Base-by-base conservation (phyloP, 2,888 invertebrate species). In the Furcula furcula region DNA sequence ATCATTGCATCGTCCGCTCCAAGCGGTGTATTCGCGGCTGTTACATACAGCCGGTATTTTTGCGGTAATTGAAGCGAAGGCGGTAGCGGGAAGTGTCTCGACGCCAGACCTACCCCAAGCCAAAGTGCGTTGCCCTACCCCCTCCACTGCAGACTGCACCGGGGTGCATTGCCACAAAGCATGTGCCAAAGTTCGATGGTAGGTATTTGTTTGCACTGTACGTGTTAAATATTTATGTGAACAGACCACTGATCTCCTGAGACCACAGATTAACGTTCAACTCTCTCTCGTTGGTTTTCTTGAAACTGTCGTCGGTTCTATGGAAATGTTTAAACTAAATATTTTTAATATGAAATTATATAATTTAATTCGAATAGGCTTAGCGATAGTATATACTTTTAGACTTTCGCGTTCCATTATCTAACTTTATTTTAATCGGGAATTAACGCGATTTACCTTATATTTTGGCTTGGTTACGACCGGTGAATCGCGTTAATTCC, bases 61-160 rank as follows among this genome's bases (percentile, higher is more conserved):
- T 28, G 13, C 19, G 31, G 45, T 69, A 68, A 69, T 69, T 65
- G 61, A 43, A 54, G 41, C 16, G 45, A 29, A 16, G 34, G 40
- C 48, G 43, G 71, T 80, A 48, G 31, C 26, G 51, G 65, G 34
- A 42, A 39, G 55, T 54, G 79, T 76, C 78, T 76, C 69, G 79
- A 55, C 70, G 61, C 66, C 60, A 70, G 82, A 86, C 86, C 86
- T 87, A 80, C 86, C 84, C 79, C 74, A 87, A 79, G 63, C 54
- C 55, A 56, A 47, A 52, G 67, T 56, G 60, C 61, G 59, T 79
- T 85, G 69, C 63, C 67, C 71, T 60, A 49, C 46, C 48, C 54
- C 48, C 33, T 26, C 39, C 26, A 42, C 33, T 55, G 59, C 50
- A 35, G 34, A 42, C 45, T 55, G 51, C 56, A 55, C 48, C 53